Conservation (phyloP, 2,113 vertebrate species). For the Thymallus thymallus region DNA sequence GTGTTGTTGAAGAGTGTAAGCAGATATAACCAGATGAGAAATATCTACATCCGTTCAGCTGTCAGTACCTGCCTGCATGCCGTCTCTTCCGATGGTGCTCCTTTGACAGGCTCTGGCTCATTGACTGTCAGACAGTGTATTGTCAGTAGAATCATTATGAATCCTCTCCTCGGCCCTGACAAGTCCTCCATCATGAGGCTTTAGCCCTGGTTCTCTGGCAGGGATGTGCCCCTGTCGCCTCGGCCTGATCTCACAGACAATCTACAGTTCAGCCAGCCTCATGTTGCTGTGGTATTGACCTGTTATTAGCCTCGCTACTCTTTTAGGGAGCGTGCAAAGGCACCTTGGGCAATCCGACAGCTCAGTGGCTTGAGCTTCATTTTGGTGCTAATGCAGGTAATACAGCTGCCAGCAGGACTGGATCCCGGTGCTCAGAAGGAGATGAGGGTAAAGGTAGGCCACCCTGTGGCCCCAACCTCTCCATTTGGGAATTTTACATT, state of each 20-base stretch:
- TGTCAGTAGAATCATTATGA: conserved; percentile 65
- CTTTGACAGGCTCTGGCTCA: conserved; percentile 50
- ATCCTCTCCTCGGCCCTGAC: conserved; percentile 54
- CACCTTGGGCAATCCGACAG: conserved; percentile 45
- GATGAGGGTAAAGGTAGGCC: neutral
- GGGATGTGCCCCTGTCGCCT: conserved; percentile 61
- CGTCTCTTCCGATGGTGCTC: neutral
- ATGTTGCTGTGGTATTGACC: conserved; percentile 46
- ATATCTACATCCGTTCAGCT: too few relatives aligned
- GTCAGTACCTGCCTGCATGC: too few relatives aligned
- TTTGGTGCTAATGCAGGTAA: conserved; percentile 1
- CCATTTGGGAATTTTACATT: too few relatives aligned
- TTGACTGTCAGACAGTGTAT: conserved; percentile 60
- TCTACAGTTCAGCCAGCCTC: conserved; percentile 42
- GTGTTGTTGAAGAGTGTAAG: too few relatives aligned
- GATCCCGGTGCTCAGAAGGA: neutral
- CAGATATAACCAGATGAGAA: too few relatives aligned
- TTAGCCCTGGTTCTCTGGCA: conserved; percentile 33
- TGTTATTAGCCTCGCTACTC: conserved; percentile 49
- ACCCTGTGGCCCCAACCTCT: too few relatives aligned
- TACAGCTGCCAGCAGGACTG: neutral
- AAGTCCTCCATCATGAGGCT: conserved; percentile 55
- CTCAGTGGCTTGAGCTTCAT: conserved; percentile 22
- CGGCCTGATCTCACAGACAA: conserved; percentile 55
- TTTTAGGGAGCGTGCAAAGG: conserved; percentile 25